phyloP scores from a whole-genome alignment of 2,113 vertebrate genomes.

The Microcebus jonahi region DNA sequence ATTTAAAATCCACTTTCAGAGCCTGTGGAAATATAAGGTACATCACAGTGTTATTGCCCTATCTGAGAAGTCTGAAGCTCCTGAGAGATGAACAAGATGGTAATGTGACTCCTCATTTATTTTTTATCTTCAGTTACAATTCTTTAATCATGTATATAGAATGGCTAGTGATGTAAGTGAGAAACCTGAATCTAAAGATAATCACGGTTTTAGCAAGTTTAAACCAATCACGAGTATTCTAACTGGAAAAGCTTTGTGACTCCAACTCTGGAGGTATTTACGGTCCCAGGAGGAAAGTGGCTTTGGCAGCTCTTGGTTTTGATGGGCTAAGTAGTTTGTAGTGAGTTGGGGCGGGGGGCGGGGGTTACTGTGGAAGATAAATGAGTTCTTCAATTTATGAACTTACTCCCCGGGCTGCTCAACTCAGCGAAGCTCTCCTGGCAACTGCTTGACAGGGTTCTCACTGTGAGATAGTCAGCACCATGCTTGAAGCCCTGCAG shows the following conservation, averaged over 20 bases:
- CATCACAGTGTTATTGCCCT: background rate
- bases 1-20: background rate
- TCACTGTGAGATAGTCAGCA: conserved; percentile 71
- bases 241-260: background rate
- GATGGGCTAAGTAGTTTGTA: conserved; percentile 76
- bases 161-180: background rate
- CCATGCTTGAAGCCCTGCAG: conserved; percentile 51
- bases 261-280: background rate
- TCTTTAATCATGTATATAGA: background rate
- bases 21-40: background rate
- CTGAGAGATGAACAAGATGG: background rate
- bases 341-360: background rate
- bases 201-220: conserved; percentile 19
- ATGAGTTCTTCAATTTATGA: conserved; percentile 75
- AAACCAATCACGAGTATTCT: background rate
- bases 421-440: conserved; percentile 65
- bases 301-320: conserved; percentile 50
- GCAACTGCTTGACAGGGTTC: conserved; percentile 59
- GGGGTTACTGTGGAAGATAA: conserved; percentile 78
- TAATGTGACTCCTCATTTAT: background rate
- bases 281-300: conserved; percentile 9
- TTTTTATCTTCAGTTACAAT: conserved; percentile 26
- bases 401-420: conserved; percentile 60
- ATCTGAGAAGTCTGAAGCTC: background rate
- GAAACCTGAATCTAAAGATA: conserved; percentile 26